These are phyloP conservation scores for Paramormyrops hopkinsi DNA, from an alignment of 2,797 vertebrate genomes.

Conservation along the genomic window DNA sequence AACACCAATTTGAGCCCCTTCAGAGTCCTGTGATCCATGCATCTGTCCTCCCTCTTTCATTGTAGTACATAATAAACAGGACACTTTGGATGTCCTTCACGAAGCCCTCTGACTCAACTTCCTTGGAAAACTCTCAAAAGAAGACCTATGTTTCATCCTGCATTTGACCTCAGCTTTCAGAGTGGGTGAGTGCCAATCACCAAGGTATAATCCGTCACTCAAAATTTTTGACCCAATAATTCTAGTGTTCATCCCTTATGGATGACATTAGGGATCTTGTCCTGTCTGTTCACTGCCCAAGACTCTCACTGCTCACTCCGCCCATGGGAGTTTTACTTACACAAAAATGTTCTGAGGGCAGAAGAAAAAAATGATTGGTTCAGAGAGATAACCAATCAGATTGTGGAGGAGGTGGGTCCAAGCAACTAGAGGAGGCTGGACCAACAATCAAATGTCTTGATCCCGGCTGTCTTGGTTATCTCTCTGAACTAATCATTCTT, in stretches of 20 bases:
- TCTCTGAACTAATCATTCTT: not conserved
- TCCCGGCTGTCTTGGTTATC: not conserved
- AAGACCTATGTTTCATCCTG: not conserved
- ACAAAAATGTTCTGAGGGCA: not conserved
- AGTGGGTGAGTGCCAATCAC: not conserved
- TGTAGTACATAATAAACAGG: not conserved
- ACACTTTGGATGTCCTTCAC: not conserved
- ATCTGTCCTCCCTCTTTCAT: not conserved
- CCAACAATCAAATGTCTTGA: not conserved
- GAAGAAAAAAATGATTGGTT: not conserved
- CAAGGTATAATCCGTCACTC: not conserved
- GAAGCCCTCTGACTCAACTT: not conserved
- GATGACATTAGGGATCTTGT: not conserved
- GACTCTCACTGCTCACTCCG: not conserved
- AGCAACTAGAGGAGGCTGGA: not conserved
- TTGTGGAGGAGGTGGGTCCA: not conserved
- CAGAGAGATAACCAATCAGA: not conserved
- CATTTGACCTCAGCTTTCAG: not conserved
- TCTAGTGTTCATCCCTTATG: not conserved
- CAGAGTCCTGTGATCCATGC: not conserved
- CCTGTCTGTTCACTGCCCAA: not conserved
- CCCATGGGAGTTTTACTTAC: not conserved
- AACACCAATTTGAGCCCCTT: not conserved
- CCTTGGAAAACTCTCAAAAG: not conserved
- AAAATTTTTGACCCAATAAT: not conserved